Percentiles rank a stretch among this genome's conserved stretches.
Conservation (phyloP, 2,888 invertebrate species). For the Choreutis nemorana region DNA sequence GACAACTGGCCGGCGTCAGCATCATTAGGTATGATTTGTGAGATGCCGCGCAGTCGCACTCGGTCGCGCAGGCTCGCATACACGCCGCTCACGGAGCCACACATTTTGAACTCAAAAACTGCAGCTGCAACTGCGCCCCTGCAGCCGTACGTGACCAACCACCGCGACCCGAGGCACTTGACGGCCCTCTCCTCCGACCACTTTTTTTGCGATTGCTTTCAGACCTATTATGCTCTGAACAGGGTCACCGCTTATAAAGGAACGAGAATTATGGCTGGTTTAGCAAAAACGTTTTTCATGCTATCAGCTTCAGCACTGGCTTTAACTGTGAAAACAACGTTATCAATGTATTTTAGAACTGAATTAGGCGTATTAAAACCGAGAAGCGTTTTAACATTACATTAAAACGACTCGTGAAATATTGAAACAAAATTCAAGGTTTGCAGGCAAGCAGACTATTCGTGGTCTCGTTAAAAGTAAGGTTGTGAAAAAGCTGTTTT, state of each 20-base stretch:
- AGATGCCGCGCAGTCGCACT: slow-evolving; percentile 6
- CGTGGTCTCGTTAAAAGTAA: too few relatives aligned
- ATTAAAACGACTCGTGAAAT: too few relatives aligned
- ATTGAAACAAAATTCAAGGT: too few relatives aligned
- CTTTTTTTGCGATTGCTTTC: slow-evolving; percentile 16
- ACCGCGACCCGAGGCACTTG: slow-evolving; percentile 13
- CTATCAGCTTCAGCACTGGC: too few relatives aligned
- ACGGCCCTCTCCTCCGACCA: slow-evolving; percentile 11
- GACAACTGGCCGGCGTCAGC: slow-evolving; percentile 4
- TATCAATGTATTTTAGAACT: too few relatives aligned
- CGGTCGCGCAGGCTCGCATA: slow-evolving; percentile 10
- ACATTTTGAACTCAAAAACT: not conserved
- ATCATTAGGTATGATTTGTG: not conserved
- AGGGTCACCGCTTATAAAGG: too few relatives aligned
- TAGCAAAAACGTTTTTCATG: not conserved
- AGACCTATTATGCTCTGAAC: slow-evolving; percentile 15
- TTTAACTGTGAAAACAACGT: too few relatives aligned
- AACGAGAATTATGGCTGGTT: slow-evolving; percentile 8
- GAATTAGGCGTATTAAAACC: too few relatives aligned
- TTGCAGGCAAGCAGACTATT: too few relatives aligned
- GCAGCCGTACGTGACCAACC: slow-evolving; percentile 17
- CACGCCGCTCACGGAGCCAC: not conserved
- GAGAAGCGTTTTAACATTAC: too few relatives aligned
- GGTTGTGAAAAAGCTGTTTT: slow-evolving; percentile 9
- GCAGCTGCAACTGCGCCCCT: not conserved